A percentile compares a stretch with the other conserved stretches of the same genome.
Evolutionary conservation across 2,113 vertebrate genomes (phyloP).

Genomic region (Amblyopsis rosae): DNA sequence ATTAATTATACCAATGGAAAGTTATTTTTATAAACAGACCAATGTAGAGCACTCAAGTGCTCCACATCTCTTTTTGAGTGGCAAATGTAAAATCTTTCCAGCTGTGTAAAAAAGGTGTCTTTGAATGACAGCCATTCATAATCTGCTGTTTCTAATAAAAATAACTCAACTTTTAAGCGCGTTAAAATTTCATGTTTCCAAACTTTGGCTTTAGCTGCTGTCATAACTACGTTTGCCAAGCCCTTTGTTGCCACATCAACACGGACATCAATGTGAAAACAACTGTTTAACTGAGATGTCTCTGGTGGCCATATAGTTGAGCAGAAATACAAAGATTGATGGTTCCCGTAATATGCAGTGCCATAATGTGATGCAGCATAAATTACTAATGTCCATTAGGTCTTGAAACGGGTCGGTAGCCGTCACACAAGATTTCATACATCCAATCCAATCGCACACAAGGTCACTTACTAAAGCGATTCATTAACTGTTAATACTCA

Average conservation of each 20-base stretch:
- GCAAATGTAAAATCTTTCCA: too few species aligned
- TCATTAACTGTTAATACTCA: slow-evolving; percentile 6
- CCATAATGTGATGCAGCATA: slow-evolving; percentile 9
- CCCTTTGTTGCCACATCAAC: neutral
- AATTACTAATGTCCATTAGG: slow-evolving; percentile 11
- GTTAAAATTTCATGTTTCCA: too few species aligned
- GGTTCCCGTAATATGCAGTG: neutral
- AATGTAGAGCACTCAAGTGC: too few species aligned
- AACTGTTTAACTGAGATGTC: too few species aligned
- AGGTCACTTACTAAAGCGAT: slow-evolving; percentile 17
- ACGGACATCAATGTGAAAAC: too few species aligned
- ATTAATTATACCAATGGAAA: too few species aligned
- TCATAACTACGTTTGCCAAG: neutral
- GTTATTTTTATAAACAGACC: too few species aligned
- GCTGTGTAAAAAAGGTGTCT: too few species aligned
- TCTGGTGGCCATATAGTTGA: neutral
- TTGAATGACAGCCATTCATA: too few species aligned
- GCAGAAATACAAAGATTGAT: slow-evolving; percentile 1
- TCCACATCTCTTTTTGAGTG: too few species aligned
- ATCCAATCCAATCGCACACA: slow-evolving; percentile 6
- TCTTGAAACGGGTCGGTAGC: slow-evolving; percentile 1
- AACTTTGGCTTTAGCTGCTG: neutral
- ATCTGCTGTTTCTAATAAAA: too few species aligned
- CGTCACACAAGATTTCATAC: slow-evolving; percentile 6
- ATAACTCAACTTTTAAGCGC: too few species aligned